Percentiles rank a stretch among this genome's conserved stretches.
Conservation (phyloP, 2,888 invertebrate genomes). For the Pammene fasciana region DNA sequence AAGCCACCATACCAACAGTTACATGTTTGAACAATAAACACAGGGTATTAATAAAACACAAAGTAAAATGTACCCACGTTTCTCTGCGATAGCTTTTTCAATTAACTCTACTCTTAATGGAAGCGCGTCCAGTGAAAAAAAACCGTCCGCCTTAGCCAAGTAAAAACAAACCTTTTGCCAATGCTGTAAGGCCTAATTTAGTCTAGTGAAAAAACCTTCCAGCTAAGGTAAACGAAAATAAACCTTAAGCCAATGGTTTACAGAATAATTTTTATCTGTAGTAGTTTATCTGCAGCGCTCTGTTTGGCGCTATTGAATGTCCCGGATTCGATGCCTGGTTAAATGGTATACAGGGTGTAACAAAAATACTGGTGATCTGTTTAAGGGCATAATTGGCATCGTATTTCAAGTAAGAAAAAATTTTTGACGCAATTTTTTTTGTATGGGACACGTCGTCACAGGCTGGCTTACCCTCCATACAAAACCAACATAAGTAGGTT, state of each 20-base stretch:
- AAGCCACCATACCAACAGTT: not conserved
- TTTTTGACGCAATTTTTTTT: too few relatives aligned
- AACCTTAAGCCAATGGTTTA: not conserved
- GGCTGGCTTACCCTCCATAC: too few relatives aligned
- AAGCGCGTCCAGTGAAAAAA: not conserved
- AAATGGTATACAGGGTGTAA: not conserved
- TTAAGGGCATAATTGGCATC: too few relatives aligned
- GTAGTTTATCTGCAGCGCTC: not conserved
- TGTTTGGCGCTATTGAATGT: not conserved
- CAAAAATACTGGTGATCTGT: too few relatives aligned
- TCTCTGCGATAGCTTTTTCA: constrained; percentile 23
- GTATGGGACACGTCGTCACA: too few relatives aligned
- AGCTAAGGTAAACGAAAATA: not conserved
- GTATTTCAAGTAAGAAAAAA: too few relatives aligned
- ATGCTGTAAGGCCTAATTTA: not conserved
- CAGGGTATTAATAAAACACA: constrained; percentile 9
- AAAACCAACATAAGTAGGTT: too few relatives aligned
- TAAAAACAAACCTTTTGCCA: not conserved
- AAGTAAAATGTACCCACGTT: constrained; percentile 16
- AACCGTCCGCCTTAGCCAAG: not conserved
- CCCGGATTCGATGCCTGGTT: not conserved
- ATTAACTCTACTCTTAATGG: constrained; percentile 17
- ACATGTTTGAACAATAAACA: not conserved
- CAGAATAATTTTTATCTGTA: not conserved
- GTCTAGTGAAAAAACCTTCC: not conserved